These are phyloP conservation scores for Leucoraja erinaceus DNA, from an alignment of 2,113 vertebrate species.

Conservation along the genomic window DNA sequence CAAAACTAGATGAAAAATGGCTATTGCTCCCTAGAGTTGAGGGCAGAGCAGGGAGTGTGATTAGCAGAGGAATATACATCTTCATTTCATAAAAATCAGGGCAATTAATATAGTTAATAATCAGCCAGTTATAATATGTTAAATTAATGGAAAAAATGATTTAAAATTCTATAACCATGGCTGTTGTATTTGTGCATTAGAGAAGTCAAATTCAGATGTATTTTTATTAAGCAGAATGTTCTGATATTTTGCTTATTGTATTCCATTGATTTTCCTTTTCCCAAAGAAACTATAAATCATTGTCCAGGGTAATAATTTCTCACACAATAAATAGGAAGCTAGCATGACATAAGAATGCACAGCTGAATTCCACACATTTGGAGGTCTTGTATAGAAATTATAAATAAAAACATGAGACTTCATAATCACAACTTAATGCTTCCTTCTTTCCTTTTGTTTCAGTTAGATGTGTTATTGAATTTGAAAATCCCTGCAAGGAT, in stretches of 20 bases:
- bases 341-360: conserved; percentile 3
- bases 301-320: neutral
- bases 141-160: neutral
- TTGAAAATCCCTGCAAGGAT: conserved; percentile 10
- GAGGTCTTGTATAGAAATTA: neutral
- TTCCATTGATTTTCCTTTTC: neutral
- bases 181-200: neutral
- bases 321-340: conserved; percentile 10
- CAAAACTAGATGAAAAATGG: neutral
- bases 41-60: neutral
- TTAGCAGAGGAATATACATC: neutral
- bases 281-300: neutral
- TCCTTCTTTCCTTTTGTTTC: conserved; percentile 35
- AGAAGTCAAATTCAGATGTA: neutral
- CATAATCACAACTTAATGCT: neutral
- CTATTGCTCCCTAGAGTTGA: neutral
- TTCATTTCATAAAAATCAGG: neutral
- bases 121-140: too few relatives aligned
- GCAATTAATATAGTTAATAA: neutral
- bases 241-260: neutral
- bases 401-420: neutral
- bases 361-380: neutral
- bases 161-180: neutral
- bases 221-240: neutral
- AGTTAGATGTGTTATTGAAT: neutral